Percentiles rank a stretch among this genome's conserved stretches.
Conservation (phyloP, 2,797 vertebrate genomes). For the Syngnathus rostellatus region DNA sequence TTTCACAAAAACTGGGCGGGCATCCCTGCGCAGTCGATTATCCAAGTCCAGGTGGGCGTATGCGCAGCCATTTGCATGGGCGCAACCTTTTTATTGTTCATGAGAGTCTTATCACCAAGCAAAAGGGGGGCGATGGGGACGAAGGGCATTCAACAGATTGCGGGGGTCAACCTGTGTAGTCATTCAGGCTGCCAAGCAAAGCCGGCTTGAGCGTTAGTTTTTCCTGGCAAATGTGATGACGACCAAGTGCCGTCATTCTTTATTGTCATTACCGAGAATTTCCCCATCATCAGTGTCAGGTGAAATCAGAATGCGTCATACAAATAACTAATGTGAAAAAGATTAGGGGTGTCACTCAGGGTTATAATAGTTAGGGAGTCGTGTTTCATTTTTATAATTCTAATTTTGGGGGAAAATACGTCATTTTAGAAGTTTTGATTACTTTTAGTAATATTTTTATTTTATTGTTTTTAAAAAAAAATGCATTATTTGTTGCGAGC, state of each 20-base stretch:
- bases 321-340: background rate
- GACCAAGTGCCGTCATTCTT: background rate
- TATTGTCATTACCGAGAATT: background rate
- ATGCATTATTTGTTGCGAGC: too few relatives aligned
- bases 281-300: background rate
- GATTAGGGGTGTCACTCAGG: background rate
- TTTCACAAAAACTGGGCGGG: slow-evolving; percentile 40
- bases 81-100: slow-evolving; percentile 18
- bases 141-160: slow-evolving; percentile 63
- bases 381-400: too few relatives aligned
- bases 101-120: slow-evolving; percentile 31
- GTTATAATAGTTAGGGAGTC: too few relatives aligned
- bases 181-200: slow-evolving; percentile 35
- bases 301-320: background rate
- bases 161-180: slow-evolving; percentile 20
- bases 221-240: slow-evolving; percentile 4
- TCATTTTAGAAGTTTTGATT: too few relatives aligned
- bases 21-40: slow-evolving; percentile 30
- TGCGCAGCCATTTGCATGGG: slow-evolving; percentile 21
- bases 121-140: slow-evolving; percentile 8
- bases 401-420: too few relatives aligned
- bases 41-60: slow-evolving; percentile 32
- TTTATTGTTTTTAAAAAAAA: too few relatives aligned
- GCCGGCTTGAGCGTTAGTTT: slow-evolving; percentile 22
- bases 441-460: too few relatives aligned